Base-by-base conservation (phyloP, 2,113 vertebrate genomes). In the Sardina pilchardus region DNA sequence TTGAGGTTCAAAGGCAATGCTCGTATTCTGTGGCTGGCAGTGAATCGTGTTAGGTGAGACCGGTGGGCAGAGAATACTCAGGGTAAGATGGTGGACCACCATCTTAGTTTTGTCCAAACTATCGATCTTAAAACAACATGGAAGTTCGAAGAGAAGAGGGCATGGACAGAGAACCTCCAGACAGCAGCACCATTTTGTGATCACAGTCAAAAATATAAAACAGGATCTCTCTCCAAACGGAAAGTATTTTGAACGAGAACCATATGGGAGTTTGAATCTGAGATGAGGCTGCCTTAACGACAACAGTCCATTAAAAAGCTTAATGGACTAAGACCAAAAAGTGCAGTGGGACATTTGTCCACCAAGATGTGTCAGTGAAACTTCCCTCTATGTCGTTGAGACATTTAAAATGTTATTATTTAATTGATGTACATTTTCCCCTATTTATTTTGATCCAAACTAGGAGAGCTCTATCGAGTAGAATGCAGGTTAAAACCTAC, bases 31-130 rank as follows among this genome's bases (percentile, higher is more conserved):
- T 87, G 82, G 71, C 71, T 84, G 82, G 78, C 82, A 30, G 87
- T 82, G 82, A 43, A 89, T 39, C 56, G 43, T 83, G 89, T 24
- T 80, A 84, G 5, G 80, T 89, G 85, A 87, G 89, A 90, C 89
- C 82, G 90, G 84, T 84, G 56, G 90, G 86, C 87, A 85, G 75
- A 87, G 85, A 86, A 92, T 89, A 92, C 95, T 94, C 94, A 95
- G 93, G 71, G 92, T 88, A 83, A 93, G 89, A 91, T 89, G 87
- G 80, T 88, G 88, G 82, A 34, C 71, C 36, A 88, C 24, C 36
- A 88, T 86, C 83, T 90, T 88, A 34, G 30, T 78, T 78, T 78
- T 78, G 10, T 78, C 30, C 71, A 78, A 85, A 50, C 59, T 87
- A 89, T 90, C 75, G 71, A 93, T 82, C 85, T 67, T 36, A 84